Evolutionary conservation across 2,113 vertebrate species (phyloP).

Genomic region (rabbit (Oryctolagus cuniculus)): DNA sequence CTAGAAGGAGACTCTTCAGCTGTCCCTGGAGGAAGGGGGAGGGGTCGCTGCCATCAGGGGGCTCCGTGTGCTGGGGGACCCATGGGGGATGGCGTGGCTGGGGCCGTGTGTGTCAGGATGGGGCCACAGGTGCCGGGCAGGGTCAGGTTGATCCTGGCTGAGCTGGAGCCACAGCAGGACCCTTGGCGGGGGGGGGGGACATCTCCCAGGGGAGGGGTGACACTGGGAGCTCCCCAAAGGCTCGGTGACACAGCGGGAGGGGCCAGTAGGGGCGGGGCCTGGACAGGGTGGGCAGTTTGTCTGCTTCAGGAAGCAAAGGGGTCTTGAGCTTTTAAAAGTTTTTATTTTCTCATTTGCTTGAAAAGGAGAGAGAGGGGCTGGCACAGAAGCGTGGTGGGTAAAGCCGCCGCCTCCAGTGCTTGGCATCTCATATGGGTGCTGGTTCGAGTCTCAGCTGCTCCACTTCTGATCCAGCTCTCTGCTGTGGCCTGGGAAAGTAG

Average conservation of each 20-base stretch:
- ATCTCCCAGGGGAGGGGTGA: too few relatives aligned
- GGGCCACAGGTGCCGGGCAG: background rate
- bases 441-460: too few relatives aligned
- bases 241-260: background rate
- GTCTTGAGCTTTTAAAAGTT: too few relatives aligned
- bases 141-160: background rate
- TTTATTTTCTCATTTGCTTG: too few relatives aligned
- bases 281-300: background rate
- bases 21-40: too few relatives aligned
- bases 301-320: too few relatives aligned
- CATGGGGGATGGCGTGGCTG: fast-evolving
- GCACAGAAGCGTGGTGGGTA: too few relatives aligned
- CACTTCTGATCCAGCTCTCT: too few relatives aligned
- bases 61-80: fast-evolving
- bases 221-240: background rate
- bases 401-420: too few relatives aligned
- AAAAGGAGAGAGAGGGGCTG: too few relatives aligned
- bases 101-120: background rate
- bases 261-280: background rate
- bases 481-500: too few relatives aligned
- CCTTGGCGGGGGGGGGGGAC: background rate
- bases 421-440: too few relatives aligned
- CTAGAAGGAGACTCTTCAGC: background rate
- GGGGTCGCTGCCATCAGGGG: background rate
- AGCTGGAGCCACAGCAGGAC: background rate